Evolutionary conservation across 2,888 invertebrate genomes (phyloP), one percentile per base, ranked within the genome.

Genomic region (Mycalesis mineus): DNA sequence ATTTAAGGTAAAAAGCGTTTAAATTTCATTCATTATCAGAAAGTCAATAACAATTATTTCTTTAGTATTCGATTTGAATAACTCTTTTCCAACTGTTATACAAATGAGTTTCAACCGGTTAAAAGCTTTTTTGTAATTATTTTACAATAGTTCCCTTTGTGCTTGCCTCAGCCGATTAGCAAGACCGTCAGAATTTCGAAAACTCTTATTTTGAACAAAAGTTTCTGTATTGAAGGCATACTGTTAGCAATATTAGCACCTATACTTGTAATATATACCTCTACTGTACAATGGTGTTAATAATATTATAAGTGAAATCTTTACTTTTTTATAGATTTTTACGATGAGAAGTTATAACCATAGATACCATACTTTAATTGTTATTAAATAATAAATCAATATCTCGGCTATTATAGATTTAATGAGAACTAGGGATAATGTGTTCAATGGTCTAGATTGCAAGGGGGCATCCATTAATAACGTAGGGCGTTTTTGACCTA

Each of bases 111-210:
- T 62, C 60, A 58, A 61, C 57, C 65, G 67, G 67, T 68, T 69
- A 68, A 65, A 61, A 68, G 53, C 63, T 53, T 58, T 62, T 64
- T 66, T 64, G 58, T 63, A 59, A 61, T 61, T 61, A 56, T 66
- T 67, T 65, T 58, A 65, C 67, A 66, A 63, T 62, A 60, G 55
- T 65, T 61, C 57, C 60, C 65, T 64, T 67, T 68, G 67, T 67
- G 63, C 64, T 56, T 57, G 63, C 41, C 59, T 44, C 60, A 61
- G 61, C 64, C 66, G 60, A 68, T 68, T 68, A 69, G 63, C 67
- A 56, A 50, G 51, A 53, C 65, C 58, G 65, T 66, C 67, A 66
- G 62, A 70, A 66, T 68, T 71, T 65, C 64, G 69, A 70, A 68
- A 63, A 57, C 49, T 60, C 48, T 65, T 56, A 54, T 55, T 58